phyloP scores from a whole-genome alignment of 2,113 vertebrate genomes.

The Carassius carassius region DNA sequence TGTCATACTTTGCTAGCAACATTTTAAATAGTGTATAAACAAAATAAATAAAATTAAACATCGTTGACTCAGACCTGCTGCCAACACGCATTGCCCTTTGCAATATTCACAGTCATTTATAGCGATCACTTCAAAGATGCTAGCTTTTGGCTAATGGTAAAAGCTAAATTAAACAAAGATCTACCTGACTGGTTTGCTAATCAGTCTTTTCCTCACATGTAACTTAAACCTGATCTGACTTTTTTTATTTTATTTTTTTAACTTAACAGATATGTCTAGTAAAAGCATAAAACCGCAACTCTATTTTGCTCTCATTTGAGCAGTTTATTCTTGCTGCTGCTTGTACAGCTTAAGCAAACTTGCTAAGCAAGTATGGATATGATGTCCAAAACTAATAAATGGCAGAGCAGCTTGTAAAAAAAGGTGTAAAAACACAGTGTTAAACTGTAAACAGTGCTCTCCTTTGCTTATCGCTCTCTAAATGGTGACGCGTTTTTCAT shows the following conservation, averaged over 20 bases:
- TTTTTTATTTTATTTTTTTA: neutral
- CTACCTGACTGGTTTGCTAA: constrained; percentile 28
- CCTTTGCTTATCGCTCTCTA: constrained; percentile 47
- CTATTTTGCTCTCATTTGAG: constrained; percentile 1
- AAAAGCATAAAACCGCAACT: constrained; percentile 23
- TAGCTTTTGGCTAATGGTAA: constrained; percentile 34
- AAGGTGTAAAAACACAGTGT: constrained; percentile 60
- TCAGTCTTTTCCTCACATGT: constrained; percentile 36
- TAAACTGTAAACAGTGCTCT: constrained; percentile 61
- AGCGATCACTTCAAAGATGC: constrained; percentile 44
- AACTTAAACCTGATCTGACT: constrained; percentile 47
- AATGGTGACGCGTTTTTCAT: constrained; percentile 41
- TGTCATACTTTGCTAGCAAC: no score
- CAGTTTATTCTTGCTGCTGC: constrained; percentile 34
- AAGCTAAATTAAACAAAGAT: constrained; percentile 39
- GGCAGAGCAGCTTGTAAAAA: constrained; percentile 56
- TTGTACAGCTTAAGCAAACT: constrained; percentile 43
- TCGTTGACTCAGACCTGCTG: constrained; percentile 50
- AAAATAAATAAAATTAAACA: constrained; percentile 18
- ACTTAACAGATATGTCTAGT: constrained; percentile 11
- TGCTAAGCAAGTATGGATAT: constrained; percentile 45
- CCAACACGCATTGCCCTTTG: constrained; percentile 48
- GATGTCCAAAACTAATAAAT: constrained; percentile 47
- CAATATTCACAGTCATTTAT: constrained; percentile 48
- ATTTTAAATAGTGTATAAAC: neutral